Evolutionary conservation across 2,113 vertebrate species (phyloP), one percentile per base, ranked within the genome.

Genomic region (Haemorhous mexicanus): DNA sequence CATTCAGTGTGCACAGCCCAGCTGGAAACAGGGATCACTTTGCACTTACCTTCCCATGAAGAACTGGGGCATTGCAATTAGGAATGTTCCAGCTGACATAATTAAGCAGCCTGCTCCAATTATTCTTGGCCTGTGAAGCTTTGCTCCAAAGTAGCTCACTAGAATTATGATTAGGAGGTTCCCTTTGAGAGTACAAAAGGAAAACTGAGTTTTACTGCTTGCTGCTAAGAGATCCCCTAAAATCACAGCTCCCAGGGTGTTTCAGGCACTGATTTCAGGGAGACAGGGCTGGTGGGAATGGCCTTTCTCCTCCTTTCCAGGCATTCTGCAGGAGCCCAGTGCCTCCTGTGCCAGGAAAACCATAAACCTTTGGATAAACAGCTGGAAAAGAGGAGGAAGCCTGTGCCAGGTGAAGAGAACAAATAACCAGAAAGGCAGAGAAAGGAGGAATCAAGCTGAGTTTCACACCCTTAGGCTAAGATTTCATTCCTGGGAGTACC

Each of bases 111-210:
- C 99, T 27, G 97, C 84, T 91, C 98, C 99, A 23, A 99, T 99
- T 91, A 99, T 98, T 97, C 98, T 99, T 79, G 99, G 99, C 66
- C 99, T 98, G 94, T 99, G 99, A 95, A 99, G 98, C 94, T 98
- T 99, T 41, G 98, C 98, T 74, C 99, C 99, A 87, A 99, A 99
- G 97, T 99, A 99, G 96, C 99, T 99, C 92, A 99, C 99, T 30
- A 99, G 98, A 46, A 98, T 98, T 91, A 99, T 99, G 74, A 99
- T 98, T 95, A 99, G 86, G 95, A 99, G 97, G 90, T 99, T 99
- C 69, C 99, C 99, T 99, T 96, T 44, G 75, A 92, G 68, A 82
- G 77, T 35, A 94, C 30, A 97, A 95, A 74, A 95, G 67, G 53
- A 95, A 84, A 92, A 91, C 10, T 16, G 41, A 73, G 49, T 52